Evolutionary conservation across 2,888 invertebrate species (phyloP).

Genomic region (Tupiocoris notatus): DNA sequence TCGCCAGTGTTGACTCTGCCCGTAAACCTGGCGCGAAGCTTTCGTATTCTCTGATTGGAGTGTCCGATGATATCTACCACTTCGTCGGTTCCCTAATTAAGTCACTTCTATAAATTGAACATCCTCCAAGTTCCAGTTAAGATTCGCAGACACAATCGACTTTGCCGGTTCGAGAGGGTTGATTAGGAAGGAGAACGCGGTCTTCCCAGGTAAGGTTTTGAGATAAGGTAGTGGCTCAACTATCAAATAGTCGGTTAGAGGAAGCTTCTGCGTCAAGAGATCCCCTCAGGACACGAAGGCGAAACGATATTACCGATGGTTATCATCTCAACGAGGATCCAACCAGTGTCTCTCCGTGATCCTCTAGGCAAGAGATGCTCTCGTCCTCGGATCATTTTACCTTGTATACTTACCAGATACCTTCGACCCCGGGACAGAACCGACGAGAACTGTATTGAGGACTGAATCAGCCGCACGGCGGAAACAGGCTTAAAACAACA

Average conservation of each 20-base stretch:
- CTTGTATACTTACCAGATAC: background rate
- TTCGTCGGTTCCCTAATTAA: background rate
- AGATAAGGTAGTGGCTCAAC: background rate
- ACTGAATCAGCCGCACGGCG: background rate
- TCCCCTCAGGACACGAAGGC: conserved; percentile 12
- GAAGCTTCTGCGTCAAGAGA: background rate
- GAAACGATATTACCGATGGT: conserved; percentile 32
- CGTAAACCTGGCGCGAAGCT: too few species aligned
- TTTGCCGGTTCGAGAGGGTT: background rate
- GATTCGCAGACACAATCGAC: background rate
- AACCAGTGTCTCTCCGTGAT: background rate
- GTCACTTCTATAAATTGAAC: background rate
- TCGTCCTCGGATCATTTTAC: background rate
- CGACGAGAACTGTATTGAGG: background rate
- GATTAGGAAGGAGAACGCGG: background rate
- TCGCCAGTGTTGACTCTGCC: too few species aligned
- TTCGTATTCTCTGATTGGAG: background rate
- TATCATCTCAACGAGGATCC: conserved; percentile 28
- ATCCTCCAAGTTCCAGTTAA: background rate
- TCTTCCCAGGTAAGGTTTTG: background rate
- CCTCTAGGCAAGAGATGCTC: background rate
- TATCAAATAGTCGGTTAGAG: conserved; percentile 28
- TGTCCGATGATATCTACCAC: background rate
- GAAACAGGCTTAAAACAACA: background rate
- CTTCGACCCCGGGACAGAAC: background rate